A percentile compares a stretch with the other conserved stretches of the same genome.
Evolutionary conservation across 2,113 vertebrate species (phyloP).

Genomic region (Cacatua alba): DNA sequence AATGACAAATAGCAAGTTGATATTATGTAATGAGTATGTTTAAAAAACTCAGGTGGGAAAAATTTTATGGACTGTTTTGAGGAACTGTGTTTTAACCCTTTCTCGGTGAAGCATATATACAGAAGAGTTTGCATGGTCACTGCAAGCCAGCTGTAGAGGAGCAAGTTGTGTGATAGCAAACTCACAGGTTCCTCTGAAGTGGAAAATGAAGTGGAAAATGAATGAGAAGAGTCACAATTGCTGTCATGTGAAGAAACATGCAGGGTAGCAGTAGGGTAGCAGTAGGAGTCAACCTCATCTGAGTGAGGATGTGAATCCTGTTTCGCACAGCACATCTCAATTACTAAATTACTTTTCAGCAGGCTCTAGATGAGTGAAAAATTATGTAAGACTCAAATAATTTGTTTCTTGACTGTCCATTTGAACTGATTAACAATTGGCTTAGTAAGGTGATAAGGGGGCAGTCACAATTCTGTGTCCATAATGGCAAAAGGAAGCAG

Average conservation of each 20-base stretch:
- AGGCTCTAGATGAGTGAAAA: background rate
- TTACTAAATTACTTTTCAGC: background rate
- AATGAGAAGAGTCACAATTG: background rate
- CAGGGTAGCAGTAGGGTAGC: background rate
- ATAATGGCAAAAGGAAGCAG: background rate
- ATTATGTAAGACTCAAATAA: background rate
- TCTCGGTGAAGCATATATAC: background rate
- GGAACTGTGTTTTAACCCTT: background rate
- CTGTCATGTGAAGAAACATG: background rate
- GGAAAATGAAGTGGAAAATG: background rate
- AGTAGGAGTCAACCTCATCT: background rate
- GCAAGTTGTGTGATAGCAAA: accelerated
- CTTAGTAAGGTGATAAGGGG: background rate
- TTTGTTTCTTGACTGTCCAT: background rate
- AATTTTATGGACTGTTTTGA: background rate
- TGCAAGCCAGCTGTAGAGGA: background rate
- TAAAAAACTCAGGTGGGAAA: background rate
- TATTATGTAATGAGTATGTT: background rate
- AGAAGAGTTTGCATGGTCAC: background rate
- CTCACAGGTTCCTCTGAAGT: background rate
- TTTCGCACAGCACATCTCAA: background rate
- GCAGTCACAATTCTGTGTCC: background rate
- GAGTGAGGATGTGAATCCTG: background rate
- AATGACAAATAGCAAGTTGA: background rate
- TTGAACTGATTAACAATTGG: background rate